Evolutionary conservation across 2,113 vertebrate species (phyloP).

Genomic region (Petromus typicus): DNA sequence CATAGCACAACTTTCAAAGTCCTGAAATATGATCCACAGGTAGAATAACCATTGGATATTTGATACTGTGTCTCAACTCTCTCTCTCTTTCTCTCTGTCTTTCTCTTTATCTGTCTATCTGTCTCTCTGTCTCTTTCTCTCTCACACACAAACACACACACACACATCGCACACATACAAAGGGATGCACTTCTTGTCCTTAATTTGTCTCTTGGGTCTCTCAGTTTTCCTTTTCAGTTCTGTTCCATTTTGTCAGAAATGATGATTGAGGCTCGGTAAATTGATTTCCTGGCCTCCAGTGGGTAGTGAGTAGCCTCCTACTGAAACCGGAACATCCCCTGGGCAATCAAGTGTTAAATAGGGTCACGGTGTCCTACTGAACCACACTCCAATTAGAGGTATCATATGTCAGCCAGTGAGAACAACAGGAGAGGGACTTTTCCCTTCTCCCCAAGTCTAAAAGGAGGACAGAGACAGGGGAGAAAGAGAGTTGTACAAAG

Average conservation of each 20-base stretch:
- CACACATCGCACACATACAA: not conserved
- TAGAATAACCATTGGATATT: too few species aligned
- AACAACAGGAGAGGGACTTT: too few species aligned
- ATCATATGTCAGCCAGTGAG: too few species aligned
- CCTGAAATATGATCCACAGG: not conserved
- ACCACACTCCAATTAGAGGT: not conserved
- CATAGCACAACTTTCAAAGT: not conserved
- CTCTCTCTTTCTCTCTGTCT: not conserved
- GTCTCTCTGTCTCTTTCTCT: not conserved
- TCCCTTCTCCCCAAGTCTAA: not conserved
- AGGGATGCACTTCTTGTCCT: not conserved
- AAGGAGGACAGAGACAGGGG: not conserved
- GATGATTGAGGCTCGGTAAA: not conserved
- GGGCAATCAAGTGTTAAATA: not conserved
- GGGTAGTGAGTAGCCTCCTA: not conserved
- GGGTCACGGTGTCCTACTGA: not conserved
- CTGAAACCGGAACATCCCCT: not conserved
- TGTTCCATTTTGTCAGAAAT: slow-evolving; percentile 25
- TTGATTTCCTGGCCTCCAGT: not conserved
- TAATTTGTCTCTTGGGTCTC: not conserved
- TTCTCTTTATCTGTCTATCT: not conserved
- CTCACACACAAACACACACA: not conserved
- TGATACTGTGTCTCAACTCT: not conserved
- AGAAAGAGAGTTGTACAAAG: not conserved
- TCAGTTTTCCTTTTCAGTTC: not conserved